Evolutionary conservation across 2,113 vertebrate genomes (phyloP).

Genomic region (Euleptes europaea): DNA sequence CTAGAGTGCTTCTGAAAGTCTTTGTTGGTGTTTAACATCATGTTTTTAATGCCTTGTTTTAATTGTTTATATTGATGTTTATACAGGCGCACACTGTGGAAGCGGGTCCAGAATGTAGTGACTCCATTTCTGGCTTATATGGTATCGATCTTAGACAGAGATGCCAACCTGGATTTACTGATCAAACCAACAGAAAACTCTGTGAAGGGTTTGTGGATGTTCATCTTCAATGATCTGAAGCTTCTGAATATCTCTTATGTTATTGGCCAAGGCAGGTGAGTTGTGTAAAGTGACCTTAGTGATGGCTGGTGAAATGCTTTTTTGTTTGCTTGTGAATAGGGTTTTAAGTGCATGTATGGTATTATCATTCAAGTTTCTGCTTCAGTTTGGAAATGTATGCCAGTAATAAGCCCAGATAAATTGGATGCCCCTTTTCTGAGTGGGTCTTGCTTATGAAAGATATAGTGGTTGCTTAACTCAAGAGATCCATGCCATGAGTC

Average conservation of each 20-base stretch:
- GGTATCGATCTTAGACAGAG: conserved; percentile 84
- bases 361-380: not conserved
- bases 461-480: not conserved
- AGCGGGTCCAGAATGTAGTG: conserved; percentile 83
- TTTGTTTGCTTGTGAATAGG: not conserved
- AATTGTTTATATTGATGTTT: not conserved
- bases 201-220: conserved; percentile 87
- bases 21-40: not conserved
- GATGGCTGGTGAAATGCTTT: not conserved
- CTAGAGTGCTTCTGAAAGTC: not conserved
- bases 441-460: not conserved
- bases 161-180: conserved; percentile 89
- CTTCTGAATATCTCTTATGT: conserved; percentile 79
- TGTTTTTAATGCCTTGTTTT: not conserved
- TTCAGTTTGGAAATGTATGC: not conserved
- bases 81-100: conserved; percentile 90
- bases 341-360: not conserved
- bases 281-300: not conserved
- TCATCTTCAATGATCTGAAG: conserved; percentile 85
- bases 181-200: conserved; percentile 58
- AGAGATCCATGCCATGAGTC: not conserved
- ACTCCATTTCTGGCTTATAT: conserved; percentile 87
- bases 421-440: not conserved
- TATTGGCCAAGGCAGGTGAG: conserved; percentile 72
- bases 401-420: not conserved